These are phyloP conservation scores for Bungarus multicinctus DNA, from an alignment of 2,113 vertebrate species.

Conservation along the genomic window DNA sequence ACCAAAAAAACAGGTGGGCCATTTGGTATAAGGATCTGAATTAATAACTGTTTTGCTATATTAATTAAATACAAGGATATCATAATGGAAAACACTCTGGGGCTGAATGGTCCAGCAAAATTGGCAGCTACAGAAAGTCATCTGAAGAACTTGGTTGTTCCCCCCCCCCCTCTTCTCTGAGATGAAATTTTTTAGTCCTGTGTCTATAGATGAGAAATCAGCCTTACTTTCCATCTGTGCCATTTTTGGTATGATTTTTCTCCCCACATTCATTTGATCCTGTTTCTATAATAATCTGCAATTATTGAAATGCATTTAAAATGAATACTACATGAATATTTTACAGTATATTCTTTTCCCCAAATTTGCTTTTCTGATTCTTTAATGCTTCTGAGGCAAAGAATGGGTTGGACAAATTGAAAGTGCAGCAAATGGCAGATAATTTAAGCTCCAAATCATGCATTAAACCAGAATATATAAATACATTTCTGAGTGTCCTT, in stretches of 20 bases:
- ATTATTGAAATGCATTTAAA: neutral
- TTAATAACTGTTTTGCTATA: neutral
- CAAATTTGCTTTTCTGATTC: neutral
- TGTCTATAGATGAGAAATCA: neutral
- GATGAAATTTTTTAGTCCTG: neutral
- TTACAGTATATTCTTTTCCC: neutral
- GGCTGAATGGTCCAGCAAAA: neutral
- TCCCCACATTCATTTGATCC: neutral
- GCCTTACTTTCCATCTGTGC: neutral
- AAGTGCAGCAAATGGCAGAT: neutral
- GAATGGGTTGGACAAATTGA: neutral
- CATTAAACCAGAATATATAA: neutral
- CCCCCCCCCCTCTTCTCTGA: neutral
- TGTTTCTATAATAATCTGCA: neutral
- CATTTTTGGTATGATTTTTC: neutral
- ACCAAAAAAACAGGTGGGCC: conserved; percentile 32
- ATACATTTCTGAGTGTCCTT: neutral
- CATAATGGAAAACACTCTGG: neutral
- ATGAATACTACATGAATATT: neutral
- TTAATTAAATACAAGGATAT: neutral
- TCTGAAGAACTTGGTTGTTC: neutral
- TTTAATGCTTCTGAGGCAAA: neutral
- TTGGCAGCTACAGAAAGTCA: neutral
- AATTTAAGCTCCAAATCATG: neutral
- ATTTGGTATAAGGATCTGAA: neutral